phyloP scores from a whole-genome alignment of 2,113 vertebrate genomes.

The Accipiter virgatus region DNA sequence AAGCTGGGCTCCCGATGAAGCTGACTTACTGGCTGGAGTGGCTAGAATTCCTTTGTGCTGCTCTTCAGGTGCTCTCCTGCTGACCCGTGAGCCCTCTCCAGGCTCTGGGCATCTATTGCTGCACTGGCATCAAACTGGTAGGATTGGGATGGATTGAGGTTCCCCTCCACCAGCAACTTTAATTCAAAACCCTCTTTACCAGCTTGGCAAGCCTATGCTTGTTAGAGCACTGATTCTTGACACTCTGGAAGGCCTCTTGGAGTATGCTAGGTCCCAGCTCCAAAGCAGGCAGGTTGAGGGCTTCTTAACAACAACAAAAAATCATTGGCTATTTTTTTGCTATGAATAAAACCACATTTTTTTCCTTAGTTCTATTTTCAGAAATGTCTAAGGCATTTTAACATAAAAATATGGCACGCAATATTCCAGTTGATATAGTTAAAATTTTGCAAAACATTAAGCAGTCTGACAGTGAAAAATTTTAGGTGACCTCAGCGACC shows the following conservation, averaged over 20 bases:
- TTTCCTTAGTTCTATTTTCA: background rate
- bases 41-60: background rate
- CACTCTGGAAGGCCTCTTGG: background rate
- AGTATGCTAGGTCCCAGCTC: background rate
- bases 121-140: background rate
- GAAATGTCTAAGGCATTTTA: background rate
- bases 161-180: background rate
- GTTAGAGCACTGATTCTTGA: background rate
- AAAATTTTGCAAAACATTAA: background rate
- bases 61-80: background rate
- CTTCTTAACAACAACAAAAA: background rate
- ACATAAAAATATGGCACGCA: background rate
- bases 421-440: background rate
- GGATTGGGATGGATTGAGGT: background rate
- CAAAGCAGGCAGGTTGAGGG: background rate
- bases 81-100: background rate
- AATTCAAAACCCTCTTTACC: background rate
- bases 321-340: background rate
- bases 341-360: background rate
- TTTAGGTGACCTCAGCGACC: background rate
- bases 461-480: background rate
- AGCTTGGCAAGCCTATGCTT: background rate
- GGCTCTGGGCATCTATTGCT: background rate
- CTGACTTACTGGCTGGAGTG: too few species aligned
- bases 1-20: background rate